Base-by-base conservation (phyloP, 2,797 vertebrate species). In the Nyctibius grandis region DNA sequence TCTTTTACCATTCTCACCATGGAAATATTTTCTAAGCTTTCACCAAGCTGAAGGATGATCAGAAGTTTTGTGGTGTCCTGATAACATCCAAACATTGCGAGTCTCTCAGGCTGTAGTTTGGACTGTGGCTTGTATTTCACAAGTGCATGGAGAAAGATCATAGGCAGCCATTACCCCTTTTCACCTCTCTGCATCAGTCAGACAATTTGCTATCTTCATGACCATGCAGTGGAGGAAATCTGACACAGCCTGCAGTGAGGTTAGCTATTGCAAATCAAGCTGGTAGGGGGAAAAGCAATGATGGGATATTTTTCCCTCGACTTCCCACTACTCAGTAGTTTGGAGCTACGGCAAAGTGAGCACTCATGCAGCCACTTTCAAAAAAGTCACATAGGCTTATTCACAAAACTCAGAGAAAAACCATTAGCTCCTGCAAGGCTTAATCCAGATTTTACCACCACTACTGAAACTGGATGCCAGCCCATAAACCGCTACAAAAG, bases 311-410 rank as follows among this genome's bases (percentile, higher is more conserved):
- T 85, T 69, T 0, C 29, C 14, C 13, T 47, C 15, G 19, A 79
- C 67, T 73, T 80, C 60, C 44, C n/a, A 69, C 33, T 22, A 65
- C 12, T 22, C 42, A 77, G 23, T 21, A 44, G 13, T 29, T 33
- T 29, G 28, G 31, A 65, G 33, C 40, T 57, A 47, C 11, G 23
- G 40, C 31, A 33, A 40, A 18, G 29, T 0, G 0, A 77, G 28
- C 1, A 1, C 12, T 9, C n/a, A 60, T 0, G 0, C 5, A 67
- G 40, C 9, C 38, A 36, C n/a, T 59, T 69, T 26, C 13, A 60
- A 75, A 87, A 22, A 74, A 64, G 56, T 56, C 12, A 31, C 26
- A 38, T 0, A 15, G n/a, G 20, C 2, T 56, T 6, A 34, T 28
- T 23, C 12, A 82, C 20, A 76, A 67, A 89, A 64, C 9, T 64